phyloP scores from a whole-genome alignment of 1,140 invertebrate genomes.

The Drosophila santomea region DNA sequence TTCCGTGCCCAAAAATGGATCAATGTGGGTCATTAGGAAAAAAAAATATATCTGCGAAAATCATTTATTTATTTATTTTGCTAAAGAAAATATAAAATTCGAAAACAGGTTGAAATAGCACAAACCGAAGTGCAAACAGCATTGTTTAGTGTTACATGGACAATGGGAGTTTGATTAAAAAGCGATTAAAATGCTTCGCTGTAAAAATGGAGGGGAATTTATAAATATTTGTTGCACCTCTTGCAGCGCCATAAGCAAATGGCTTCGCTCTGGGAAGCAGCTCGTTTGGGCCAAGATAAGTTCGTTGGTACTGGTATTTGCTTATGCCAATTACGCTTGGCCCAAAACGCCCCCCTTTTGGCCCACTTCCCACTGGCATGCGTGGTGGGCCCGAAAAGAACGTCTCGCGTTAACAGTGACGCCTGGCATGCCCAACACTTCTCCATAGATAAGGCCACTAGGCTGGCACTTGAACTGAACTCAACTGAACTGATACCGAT shows the following conservation, averaged over 20 bases:
- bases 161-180: too few relatives aligned
- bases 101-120: neutral
- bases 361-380: slow-evolving; percentile 1
- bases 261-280: neutral
- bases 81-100: neutral
- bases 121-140: too few relatives aligned
- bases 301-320: neutral
- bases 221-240: too few relatives aligned
- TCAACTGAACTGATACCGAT: slow-evolving; percentile 77
- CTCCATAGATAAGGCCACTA: slow-evolving; percentile 55
- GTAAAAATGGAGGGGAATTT: too few relatives aligned
- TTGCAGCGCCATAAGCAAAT: neutral
- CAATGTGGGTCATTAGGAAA: too few relatives aligned
- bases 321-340: neutral
- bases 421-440: slow-evolving; percentile 62
- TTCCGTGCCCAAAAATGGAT: too few relatives aligned
- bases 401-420: slow-evolving; percentile 61
- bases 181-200: too few relatives aligned
- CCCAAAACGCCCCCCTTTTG: neutral
- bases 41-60: neutral
- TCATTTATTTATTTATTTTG: neutral
- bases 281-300: slow-evolving; percentile 1
- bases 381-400: slow-evolving; percentile 9
- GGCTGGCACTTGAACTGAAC: slow-evolving; percentile 72
- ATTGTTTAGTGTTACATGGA: too few relatives aligned